phyloP scores from a whole-genome alignment of 2,888 invertebrate species.

The Agriotes lineatus region DNA sequence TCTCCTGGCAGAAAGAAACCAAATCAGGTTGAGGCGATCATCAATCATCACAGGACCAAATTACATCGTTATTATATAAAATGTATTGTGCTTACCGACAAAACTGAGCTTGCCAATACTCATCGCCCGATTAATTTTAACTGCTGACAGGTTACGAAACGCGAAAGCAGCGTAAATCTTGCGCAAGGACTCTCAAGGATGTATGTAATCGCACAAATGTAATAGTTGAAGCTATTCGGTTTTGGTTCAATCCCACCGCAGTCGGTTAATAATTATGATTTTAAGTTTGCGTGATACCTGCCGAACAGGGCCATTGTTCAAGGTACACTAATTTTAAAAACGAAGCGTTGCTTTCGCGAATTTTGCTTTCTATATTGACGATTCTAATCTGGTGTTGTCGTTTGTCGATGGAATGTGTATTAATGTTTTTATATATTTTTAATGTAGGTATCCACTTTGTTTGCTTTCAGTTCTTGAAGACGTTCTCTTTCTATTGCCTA shows the following conservation, averaged over 20 bases:
- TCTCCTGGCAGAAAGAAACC: too few relatives aligned
- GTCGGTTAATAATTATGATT: neutral
- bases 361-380: neutral
- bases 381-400: too few relatives aligned
- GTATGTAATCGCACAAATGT: neutral
- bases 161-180: neutral
- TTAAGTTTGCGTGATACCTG: neutral
- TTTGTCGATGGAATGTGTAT: too few relatives aligned
- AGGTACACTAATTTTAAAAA: neutral
- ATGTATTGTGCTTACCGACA: neutral
- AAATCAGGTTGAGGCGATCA: too few relatives aligned
- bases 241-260: neutral
- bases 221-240: neutral
- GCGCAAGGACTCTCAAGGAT: neutral
- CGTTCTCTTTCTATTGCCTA: too few relatives aligned
- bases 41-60: too few relatives aligned
- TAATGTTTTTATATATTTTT: too few relatives aligned
- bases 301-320: neutral
- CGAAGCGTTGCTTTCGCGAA: neutral
- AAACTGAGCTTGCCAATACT: neutral
- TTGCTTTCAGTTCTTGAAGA: too few relatives aligned
- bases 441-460: too few relatives aligned
- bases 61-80: constrained; percentile 2
- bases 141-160: neutral
- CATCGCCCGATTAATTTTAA: neutral